phyloP scores from a whole-genome alignment of 2,113 vertebrate genomes.

The Sisor rabdophorus region DNA sequence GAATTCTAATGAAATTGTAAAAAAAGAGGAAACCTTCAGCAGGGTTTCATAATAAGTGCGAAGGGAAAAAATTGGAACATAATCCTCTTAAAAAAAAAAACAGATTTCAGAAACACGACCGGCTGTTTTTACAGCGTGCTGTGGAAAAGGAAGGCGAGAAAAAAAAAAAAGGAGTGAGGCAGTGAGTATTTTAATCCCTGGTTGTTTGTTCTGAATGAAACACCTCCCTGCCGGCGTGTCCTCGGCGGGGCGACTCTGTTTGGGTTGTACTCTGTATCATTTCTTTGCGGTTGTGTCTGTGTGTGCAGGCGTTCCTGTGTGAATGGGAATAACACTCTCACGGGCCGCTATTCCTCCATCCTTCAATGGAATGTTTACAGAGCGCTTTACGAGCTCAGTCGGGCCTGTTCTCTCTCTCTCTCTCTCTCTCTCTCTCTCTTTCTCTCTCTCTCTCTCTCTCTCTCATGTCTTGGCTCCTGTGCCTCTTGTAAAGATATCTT shows the following conservation, averaged over 20 bases:
- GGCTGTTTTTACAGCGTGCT: background rate
- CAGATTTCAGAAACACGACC: background rate
- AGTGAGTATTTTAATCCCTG: conserved; percentile 17
- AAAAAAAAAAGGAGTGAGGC: background rate
- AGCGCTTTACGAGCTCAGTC: conserved; percentile 46
- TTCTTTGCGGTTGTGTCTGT: conserved; percentile 35
- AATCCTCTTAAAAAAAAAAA: background rate
- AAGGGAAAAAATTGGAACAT: background rate
- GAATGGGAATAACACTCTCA: conserved; percentile 46
- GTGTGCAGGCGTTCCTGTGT: conserved; percentile 30
- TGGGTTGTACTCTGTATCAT: conserved; percentile 23
- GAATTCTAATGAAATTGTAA: too few relatives aligned
- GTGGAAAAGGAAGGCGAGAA: background rate
- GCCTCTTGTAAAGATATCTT: conserved; percentile 52
- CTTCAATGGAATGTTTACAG: conserved; percentile 56
- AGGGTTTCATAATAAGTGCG: too few relatives aligned
- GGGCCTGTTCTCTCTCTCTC: conserved; percentile 34
- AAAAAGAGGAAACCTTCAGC: background rate
- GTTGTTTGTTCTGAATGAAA: conserved; percentile 18
- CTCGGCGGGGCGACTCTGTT: background rate
- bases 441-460: conserved; percentile 29
- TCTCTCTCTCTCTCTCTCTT: conserved; percentile 38
- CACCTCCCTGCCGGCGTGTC: conserved; percentile 6
- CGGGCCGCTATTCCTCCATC: conserved; percentile 46
- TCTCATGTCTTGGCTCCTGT: conserved; percentile 24